Evolutionary conservation across 2,113 vertebrate species (phyloP), one percentile per base, ranked within the genome.

Genomic region (Xiphias gladius): DNA sequence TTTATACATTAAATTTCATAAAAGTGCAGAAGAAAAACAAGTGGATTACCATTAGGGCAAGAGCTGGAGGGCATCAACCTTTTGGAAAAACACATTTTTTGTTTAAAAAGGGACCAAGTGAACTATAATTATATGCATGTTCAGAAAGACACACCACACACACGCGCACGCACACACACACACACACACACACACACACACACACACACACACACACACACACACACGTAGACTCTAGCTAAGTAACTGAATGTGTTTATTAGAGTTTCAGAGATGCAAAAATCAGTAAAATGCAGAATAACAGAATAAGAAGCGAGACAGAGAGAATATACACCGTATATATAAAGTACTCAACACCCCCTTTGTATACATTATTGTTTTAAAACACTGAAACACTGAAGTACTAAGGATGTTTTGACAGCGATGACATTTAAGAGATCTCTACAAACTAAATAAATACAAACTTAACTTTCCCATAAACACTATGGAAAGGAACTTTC

Each of bases 181-280:
- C n/a, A n/a, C n/a, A n/a, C n/a, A n/a, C n/a, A n/a, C n/a, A n/a
- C n/a, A n/a, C n/a, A n/a, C n/a, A n/a, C n/a, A n/a, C n/a, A n/a
- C n/a, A n/a, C n/a, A n/a, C n/a, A n/a, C n/a, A n/a, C n/a, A n/a
- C n/a, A n/a, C n/a, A n/a, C n/a, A 46, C 65, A 83, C 30, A 48
- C 50, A 26, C 6, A 72, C 54, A 73, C 52, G n/a, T 46, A 28
- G 4, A 72, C 63, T 75, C 19, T 39, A 10, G 16, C n/a, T 7
- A 28, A 50, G 41, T 48, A 66, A 70, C 57, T 64, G 75, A 78
- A 85, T 57, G 54, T 68, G 61, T 93, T 91, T 90, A 90, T 87
- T 89, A 82, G 81, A 85, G 82, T 83, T 76, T 89, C 63, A 80
- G 74, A 85, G 35, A 81, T 67, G 77, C 48, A 73, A 82, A 79